Evolutionary conservation across 1,140 invertebrate species (phyloP).

Genomic region (Drosophila teissieri): DNA sequence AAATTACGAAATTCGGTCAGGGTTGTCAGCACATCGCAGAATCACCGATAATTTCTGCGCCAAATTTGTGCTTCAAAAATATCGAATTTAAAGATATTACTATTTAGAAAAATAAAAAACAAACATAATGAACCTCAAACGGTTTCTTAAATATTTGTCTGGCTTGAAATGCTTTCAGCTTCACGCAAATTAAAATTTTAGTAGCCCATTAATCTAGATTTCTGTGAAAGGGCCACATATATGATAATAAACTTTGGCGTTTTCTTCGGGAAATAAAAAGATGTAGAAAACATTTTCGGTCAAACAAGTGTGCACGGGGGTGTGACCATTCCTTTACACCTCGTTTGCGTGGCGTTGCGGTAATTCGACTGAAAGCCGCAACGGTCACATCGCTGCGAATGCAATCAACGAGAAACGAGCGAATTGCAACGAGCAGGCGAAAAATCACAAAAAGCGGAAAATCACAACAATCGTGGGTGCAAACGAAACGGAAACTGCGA

Average conservation of each 20-base stretch:
- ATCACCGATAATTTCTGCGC: too few species aligned
- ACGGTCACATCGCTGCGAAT: conserved; percentile 31
- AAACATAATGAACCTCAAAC: too few species aligned
- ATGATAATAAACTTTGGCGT: too few species aligned
- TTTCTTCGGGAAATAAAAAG: too few species aligned
- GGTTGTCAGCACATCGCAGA: background rate
- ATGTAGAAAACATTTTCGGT: too few species aligned
- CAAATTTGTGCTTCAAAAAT: background rate
- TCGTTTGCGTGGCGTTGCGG: background rate
- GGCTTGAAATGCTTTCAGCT: too few species aligned
- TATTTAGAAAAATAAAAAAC: too few species aligned
- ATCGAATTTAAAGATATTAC: background rate
- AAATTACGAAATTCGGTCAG: conserved; percentile 25
- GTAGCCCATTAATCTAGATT: too few species aligned
- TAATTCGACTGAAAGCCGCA: too few species aligned
- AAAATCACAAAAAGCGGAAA: conserved; percentile 65
- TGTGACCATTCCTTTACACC: background rate
- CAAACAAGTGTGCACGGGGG: background rate
- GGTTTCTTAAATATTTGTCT: too few species aligned
- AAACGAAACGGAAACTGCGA: conserved; percentile 42
- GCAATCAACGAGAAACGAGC: conserved; percentile 59
- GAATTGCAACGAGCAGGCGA: conserved; percentile 25
- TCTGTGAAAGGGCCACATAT: too few species aligned
- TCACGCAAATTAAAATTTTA: too few species aligned
- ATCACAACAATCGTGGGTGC: conserved; percentile 62